Evolutionary conservation across 1,140 invertebrate genomes (phyloP).

Genomic region (Probaryconus sp.): DNA sequence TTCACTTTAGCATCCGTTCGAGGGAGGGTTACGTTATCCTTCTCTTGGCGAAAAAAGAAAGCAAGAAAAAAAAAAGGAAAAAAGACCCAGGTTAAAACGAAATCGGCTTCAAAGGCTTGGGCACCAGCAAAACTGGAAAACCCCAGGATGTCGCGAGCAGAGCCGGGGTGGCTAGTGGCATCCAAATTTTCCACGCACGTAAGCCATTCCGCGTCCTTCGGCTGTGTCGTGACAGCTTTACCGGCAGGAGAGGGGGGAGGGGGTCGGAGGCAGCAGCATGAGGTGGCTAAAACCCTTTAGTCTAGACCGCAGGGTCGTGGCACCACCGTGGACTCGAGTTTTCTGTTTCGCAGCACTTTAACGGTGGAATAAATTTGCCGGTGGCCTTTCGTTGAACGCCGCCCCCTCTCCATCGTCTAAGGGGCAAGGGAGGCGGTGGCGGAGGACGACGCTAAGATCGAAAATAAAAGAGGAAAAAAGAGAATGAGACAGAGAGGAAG

Average conservation of each 20-base stretch:
- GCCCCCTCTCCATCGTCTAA: no score
- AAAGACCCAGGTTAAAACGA: conserved; percentile 52
- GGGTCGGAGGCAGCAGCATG: conserved; percentile 12
- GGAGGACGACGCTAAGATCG: conserved; percentile 61
- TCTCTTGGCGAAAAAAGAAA: conserved; percentile 30
- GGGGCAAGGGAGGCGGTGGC: no score
- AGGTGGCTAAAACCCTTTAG: conserved; percentile 74
- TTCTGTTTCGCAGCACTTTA: conserved; percentile 70
- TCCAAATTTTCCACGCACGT: conserved; percentile 45
- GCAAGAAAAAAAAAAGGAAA: no score
- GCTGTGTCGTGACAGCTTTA: conserved; percentile 25
- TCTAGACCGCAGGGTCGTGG: conserved; percentile 71
- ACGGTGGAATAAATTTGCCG: conserved; percentile 67
- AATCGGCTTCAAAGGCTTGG: conserved; percentile 57
- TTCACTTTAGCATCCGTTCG: conserved; percentile 35
- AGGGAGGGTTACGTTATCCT: conserved; percentile 12
- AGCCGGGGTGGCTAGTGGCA: conserved; percentile 14
- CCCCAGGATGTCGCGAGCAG: conserved; percentile 48
- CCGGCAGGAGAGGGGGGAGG: conserved; percentile 17
- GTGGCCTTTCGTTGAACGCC: conserved; percentile 55
- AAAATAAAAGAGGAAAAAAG: conserved; percentile 59
- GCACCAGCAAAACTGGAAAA: conserved; percentile 37
- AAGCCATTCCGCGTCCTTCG: conserved; percentile 43
- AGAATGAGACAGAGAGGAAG: conserved; percentile 16
- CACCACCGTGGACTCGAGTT: conserved; percentile 61